phyloP scores from a whole-genome alignment of 2,888 invertebrate genomes.

The Nymphalis polychloros region DNA sequence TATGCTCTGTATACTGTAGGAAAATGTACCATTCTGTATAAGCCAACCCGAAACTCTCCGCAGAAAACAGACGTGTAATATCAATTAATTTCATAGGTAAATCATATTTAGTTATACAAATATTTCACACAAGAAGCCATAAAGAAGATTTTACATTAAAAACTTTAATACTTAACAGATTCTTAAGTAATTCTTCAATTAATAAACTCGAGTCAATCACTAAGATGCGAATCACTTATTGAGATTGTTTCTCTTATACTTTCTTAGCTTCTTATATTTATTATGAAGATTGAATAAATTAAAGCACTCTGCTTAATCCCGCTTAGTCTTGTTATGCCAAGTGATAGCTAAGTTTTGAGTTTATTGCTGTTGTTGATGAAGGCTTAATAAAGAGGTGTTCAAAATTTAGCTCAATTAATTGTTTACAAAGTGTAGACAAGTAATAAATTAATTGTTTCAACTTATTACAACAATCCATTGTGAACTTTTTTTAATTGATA shows the following conservation, averaged over 20 bases:
- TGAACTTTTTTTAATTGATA: no score
- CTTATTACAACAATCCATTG: no score
- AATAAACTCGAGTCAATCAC: conserved; percentile 16
- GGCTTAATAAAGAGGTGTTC: conserved; percentile 2
- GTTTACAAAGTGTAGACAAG: not conserved
- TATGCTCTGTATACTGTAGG: no score
- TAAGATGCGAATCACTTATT: conserved; percentile 17
- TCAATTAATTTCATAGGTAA: not conserved
- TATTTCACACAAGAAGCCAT: not conserved
- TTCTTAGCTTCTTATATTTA: conserved; percentile 21
- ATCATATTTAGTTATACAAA: not conserved
- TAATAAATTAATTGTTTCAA: no score
- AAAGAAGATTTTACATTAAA: not conserved
- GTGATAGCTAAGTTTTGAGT: conserved; percentile 5
- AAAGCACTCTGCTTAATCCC: conserved; percentile 11
- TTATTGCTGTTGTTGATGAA: conserved; percentile 4
- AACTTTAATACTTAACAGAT: not conserved
- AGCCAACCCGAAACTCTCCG: no score
- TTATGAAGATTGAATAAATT: conserved; percentile 18
- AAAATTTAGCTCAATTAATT: not conserved
- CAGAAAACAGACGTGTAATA: no score
- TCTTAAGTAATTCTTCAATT: conserved; percentile 8
- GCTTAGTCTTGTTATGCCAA: not conserved
- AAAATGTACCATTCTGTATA: no score
- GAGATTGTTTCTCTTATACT: conserved; percentile 13